Conservation (phyloP, 2,113 vertebrate genomes). For the Heliornis fulica region DNA sequence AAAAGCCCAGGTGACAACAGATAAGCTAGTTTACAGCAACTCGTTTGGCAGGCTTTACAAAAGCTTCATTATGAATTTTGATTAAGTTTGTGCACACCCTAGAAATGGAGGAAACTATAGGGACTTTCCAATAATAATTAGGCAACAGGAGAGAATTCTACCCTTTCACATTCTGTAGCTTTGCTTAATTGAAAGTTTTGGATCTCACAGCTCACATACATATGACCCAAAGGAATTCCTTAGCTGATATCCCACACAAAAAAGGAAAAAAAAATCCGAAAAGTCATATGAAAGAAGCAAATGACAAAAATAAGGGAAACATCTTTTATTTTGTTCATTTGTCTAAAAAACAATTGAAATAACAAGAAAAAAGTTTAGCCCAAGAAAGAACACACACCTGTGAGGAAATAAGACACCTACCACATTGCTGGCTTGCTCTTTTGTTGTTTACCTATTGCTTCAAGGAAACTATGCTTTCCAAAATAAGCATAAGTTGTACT, state of each 20-base stretch:
- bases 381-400: background rate
- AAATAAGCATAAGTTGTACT: background rate
- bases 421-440: background rate
- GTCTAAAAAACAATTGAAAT: background rate
- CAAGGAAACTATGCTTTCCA: background rate
- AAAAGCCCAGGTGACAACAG: background rate
- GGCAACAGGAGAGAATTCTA: background rate
- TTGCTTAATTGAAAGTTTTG: background rate
- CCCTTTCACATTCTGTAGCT: background rate
- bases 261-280: background rate
- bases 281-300: background rate
- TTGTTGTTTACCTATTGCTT: background rate
- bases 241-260: background rate
- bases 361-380: background rate
- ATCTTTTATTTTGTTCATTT: background rate
- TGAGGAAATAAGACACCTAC: background rate
- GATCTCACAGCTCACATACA: background rate
- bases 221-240: background rate
- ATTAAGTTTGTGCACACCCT: background rate
- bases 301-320: background rate
- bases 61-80: background rate
- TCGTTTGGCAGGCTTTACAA: background rate
- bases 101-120: background rate
- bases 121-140: background rate
- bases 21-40: background rate